Percentiles rank a stretch among this genome's conserved stretches.
Conservation (phyloP, 2,113 vertebrate genomes). For the Girardinichthys multiradiatus region DNA sequence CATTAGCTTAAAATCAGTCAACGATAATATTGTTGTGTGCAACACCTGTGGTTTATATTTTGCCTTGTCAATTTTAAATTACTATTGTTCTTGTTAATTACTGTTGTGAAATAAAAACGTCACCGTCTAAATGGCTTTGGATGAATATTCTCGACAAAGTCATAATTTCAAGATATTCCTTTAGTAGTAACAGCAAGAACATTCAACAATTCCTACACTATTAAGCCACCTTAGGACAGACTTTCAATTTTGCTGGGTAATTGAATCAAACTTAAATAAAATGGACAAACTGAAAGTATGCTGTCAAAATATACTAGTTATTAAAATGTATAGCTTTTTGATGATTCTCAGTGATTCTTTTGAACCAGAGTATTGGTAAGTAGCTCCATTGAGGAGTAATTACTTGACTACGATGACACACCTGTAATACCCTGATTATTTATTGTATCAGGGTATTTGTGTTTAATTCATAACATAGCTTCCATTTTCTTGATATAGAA, state of each 20-base stretch:
- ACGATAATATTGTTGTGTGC: not conserved
- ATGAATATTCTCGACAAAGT: not conserved
- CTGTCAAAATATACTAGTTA: slow-evolving; percentile 21
- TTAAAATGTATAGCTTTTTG: slow-evolving; percentile 60
- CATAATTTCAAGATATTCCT: not conserved
- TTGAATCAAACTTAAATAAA: slow-evolving; percentile 9
- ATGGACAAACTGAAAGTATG: slow-evolving; percentile 24
- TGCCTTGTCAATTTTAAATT: not conserved
- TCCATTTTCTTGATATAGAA: too few species aligned
- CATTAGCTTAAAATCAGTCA: not conserved
- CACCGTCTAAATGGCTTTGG: not conserved
- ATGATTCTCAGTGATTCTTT: slow-evolving; percentile 55
- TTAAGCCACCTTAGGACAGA: not conserved
- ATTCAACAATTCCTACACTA: not conserved
- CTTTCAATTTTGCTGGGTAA: not conserved
- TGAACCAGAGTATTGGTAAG: slow-evolving; percentile 24
- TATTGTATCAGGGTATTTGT: too few species aligned
- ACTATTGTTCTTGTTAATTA: not conserved
- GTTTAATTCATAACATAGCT: too few species aligned
- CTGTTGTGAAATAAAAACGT: too few species aligned
- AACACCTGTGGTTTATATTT: not conserved
- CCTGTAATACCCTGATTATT: too few species aligned
- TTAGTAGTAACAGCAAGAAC: not conserved
- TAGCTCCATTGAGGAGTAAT: slow-evolving; percentile 46
- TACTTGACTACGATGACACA: slow-evolving; percentile 55